A percentile compares a stretch with the other conserved stretches of the same genome.
Evolutionary conservation across 2,113 vertebrate species (phyloP).

Genomic region (Thinocorus orbignyianus): DNA sequence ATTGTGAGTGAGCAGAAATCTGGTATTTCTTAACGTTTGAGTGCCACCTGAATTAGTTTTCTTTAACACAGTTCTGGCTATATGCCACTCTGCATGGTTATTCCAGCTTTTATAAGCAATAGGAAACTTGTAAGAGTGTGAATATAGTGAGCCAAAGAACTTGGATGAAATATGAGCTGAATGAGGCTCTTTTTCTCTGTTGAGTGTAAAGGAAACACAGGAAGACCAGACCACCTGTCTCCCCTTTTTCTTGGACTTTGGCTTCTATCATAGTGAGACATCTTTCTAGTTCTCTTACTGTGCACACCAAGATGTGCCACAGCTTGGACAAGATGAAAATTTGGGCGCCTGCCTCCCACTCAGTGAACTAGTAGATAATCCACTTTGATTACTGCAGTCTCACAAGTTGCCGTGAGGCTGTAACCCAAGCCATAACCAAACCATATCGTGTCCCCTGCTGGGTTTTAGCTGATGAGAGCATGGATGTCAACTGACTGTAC

Average conservation of each 20-base stretch:
- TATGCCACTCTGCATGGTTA: neutral
- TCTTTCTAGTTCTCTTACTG: neutral
- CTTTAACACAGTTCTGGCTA: neutral
- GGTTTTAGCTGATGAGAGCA: neutral
- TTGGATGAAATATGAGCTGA: neutral
- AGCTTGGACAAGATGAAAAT: neutral
- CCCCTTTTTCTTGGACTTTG: neutral
- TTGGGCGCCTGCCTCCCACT: neutral
- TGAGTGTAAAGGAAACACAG: neutral
- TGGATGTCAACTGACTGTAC: neutral
- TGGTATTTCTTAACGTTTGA: neutral
- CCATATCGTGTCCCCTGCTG: neutral
- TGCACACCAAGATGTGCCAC: neutral
- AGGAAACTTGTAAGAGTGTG: neutral
- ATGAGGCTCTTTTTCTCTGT: neutral
- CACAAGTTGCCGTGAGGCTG: neutral
- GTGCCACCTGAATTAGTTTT: neutral
- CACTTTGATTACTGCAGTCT: neutral
- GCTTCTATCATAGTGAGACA: neutral
- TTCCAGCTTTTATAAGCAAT: neutral
- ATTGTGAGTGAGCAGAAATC: neutral
- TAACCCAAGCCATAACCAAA: neutral
- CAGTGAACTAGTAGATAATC: neutral
- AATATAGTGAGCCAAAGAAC: neutral
- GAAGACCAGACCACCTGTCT: neutral